These are phyloP conservation scores for Crotalus helleri DNA, from an alignment of 2,113 vertebrate genomes.

Conservation along the genomic window DNA sequence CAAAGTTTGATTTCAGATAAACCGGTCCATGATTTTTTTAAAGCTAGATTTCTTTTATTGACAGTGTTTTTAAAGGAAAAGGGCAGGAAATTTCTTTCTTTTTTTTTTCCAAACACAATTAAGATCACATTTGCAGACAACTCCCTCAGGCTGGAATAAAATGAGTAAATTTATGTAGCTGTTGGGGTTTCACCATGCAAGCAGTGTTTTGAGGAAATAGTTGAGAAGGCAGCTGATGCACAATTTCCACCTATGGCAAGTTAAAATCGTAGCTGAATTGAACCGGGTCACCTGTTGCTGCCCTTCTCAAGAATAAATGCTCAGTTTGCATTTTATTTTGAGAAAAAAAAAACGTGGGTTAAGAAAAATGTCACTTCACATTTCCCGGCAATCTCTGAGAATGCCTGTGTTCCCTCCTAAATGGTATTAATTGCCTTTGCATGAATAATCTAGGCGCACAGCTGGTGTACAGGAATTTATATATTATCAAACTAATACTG, in stretches of 20 bases:
- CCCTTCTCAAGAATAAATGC: not conserved
- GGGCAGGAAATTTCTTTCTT: not conserved
- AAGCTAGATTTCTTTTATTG: not conserved
- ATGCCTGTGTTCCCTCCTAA: not conserved
- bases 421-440: not conserved
- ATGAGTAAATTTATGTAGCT: not conserved
- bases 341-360: not conserved
- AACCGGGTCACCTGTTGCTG: not conserved
- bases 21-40: not conserved
- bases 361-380: not conserved
- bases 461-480: constrained; percentile 20
- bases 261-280: not conserved
- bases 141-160: not conserved
- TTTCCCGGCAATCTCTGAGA: not conserved
- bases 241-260: not conserved
- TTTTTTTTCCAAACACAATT: not conserved
- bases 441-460: not conserved
- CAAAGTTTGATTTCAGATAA: not conserved
- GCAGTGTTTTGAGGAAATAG: not conserved
- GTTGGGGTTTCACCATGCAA: not conserved
- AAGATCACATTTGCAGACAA: not conserved
- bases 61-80: not conserved
- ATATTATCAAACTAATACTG: constrained; percentile 20
- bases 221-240: not conserved
- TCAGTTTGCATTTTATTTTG: not conserved